Conservation (phyloP, 2,888 invertebrate genomes). For the Phortica okadai region DNA sequence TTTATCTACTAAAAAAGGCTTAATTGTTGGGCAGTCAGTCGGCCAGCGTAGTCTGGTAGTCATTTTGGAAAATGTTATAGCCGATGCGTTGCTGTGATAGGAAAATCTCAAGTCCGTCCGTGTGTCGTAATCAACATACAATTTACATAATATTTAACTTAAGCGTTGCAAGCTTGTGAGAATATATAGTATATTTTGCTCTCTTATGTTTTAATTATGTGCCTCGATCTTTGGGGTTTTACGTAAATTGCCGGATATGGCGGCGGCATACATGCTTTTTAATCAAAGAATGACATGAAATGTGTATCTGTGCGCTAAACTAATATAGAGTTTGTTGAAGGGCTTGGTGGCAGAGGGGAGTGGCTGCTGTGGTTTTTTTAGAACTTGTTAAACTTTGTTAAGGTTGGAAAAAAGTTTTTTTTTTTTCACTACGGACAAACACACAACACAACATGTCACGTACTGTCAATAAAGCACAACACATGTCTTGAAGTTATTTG, state of each 20-base stretch:
- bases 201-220: neutral
- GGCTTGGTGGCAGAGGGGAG: no score
- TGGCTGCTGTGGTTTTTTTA: no score
- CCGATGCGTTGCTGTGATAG: no score
- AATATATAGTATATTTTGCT: neutral
- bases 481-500: constrained; percentile 7
- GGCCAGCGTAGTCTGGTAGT: no score
- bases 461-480: neutral
- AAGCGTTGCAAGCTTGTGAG: neutral
- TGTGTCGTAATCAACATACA: neutral
- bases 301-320: no score
- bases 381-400: no score
- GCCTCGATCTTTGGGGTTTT: neutral
- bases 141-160: neutral
- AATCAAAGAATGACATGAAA: neutral
- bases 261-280: neutral
- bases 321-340: no score
- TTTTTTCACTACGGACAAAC: neutral
- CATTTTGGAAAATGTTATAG: no score
- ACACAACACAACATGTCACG: neutral
- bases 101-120: no score
- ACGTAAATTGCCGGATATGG: neutral
- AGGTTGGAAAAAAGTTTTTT: no score
- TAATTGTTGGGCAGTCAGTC: no score
- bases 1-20: no score